phyloP scores from a whole-genome alignment of 30 jellyfish, hydroid and myxozoan species.

The Sanderia malayensis region DNA sequence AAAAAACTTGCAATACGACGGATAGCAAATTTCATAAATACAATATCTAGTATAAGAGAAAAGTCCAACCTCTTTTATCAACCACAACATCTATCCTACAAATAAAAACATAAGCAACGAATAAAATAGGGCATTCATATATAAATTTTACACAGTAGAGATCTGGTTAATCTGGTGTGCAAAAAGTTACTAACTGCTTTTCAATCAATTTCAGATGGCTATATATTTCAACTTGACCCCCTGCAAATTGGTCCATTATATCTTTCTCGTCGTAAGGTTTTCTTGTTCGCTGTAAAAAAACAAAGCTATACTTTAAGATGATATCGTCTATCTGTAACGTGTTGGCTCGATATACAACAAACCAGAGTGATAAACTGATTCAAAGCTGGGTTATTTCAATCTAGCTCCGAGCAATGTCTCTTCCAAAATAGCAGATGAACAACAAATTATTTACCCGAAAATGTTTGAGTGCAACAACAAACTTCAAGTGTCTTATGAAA shows the following conservation, averaged over 20 bases:
- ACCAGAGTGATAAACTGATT: no score
- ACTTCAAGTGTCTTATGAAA: slow-evolving; percentile 61
- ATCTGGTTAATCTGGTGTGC: no score
- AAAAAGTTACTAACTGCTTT: slow-evolving; percentile 33
- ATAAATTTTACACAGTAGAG: no score
- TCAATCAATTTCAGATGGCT: slow-evolving; percentile 51
- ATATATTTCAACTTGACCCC: slow-evolving; percentile 71
- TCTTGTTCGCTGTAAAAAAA: slow-evolving; percentile 43
- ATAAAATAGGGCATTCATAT: no score
- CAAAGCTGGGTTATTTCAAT: no score
- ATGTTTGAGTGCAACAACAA: slow-evolving; percentile 56
- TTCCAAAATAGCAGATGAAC: no score
- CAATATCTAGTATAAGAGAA: no score
- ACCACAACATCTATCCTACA: slow-evolving; percentile 38
- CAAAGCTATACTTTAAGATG: neutral
- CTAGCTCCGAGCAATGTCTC: no score
- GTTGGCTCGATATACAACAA: no score
- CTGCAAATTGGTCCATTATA: slow-evolving; percentile 72
- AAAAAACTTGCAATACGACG: no score
- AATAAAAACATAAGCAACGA: neutral
- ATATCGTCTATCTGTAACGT: no score
- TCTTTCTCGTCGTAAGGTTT: slow-evolving; percentile 72
- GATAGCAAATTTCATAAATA: no score
- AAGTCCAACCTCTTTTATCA: slow-evolving; percentile 52
- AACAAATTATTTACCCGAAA: slow-evolving; percentile 72